Conservation (phyloP, 1,140 invertebrate species). For the Yoshiicerus persimilis region DNA sequence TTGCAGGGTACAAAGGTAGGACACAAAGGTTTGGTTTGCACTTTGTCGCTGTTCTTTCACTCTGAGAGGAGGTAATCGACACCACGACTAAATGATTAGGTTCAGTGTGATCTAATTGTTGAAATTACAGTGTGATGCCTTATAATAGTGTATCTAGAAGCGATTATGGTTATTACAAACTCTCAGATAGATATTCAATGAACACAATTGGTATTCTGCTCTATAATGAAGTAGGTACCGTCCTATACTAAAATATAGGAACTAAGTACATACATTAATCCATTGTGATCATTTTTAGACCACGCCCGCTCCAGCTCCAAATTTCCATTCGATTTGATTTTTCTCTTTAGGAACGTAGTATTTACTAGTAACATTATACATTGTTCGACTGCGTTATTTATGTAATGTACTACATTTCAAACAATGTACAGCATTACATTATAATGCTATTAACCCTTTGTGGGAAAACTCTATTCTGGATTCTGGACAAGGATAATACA, state of each 20-base stretch:
- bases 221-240: neutral
- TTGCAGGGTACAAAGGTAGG: neutral
- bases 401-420: neutral
- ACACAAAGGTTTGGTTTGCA: neutral
- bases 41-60: neutral
- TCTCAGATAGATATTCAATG: constrained; percentile 29
- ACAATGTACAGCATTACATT: neutral
- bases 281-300: constrained; percentile 43
- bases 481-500: neutral
- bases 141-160: neutral
- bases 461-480: neutral
- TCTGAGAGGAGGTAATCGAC: constrained; percentile 20
- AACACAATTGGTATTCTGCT: constrained; percentile 26
- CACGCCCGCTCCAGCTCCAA: constrained; percentile 36
- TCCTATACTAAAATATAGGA: too few relatives aligned
- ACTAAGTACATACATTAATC: constrained; percentile 41
- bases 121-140: constrained; percentile 34
- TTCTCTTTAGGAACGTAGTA: neutral
- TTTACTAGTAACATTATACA: neutral
- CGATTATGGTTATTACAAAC: constrained; percentile 37
- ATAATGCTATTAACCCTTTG: neutral
- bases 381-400: neutral
- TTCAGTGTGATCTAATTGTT: constrained; percentile 39
- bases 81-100: constrained; percentile 32
- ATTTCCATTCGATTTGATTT: constrained; percentile 42